Conservation (phyloP, 2,797 vertebrate species). For the Babyrousa celebensis region DNA sequence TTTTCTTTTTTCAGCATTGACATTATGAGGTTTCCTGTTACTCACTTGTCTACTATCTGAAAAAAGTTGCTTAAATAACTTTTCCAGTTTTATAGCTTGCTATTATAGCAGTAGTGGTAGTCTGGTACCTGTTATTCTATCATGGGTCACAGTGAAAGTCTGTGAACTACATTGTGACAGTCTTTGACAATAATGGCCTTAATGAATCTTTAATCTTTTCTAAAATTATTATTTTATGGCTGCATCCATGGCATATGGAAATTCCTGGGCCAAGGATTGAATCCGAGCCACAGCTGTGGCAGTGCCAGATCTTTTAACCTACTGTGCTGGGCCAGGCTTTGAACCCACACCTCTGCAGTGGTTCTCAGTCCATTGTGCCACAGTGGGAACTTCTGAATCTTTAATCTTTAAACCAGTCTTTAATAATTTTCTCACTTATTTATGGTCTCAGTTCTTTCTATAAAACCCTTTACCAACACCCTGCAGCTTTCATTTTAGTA, state of each 20-base stretch:
- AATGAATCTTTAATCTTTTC: neutral
- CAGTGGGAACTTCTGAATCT: neutral
- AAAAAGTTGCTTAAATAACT: conserved; percentile 3
- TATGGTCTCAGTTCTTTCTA: neutral
- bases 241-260: too few species aligned
- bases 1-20: conserved; percentile 12
- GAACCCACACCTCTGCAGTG: too few species aligned
- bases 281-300: too few species aligned
- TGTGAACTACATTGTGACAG: neutral
- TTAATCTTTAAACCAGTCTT: conserved; percentile 38
- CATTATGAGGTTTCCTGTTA: neutral
- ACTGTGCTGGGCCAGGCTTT: too few species aligned
- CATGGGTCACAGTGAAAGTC: neutral
- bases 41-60: neutral
- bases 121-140: neutral
- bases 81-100: neutral
- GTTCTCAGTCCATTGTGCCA: too few species aligned
- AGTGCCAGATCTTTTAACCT: too few species aligned
- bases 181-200: conserved; percentile 34
- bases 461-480: neutral
- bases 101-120: neutral
- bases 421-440: conserved; percentile 24
- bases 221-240: too few species aligned
- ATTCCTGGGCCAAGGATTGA: too few species aligned
- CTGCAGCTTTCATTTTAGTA: neutral